Evolutionary conservation across 2,797 vertebrate species (phyloP), one percentile per base, ranked within the genome.

Genomic region (Myioborus miniatus): DNA sequence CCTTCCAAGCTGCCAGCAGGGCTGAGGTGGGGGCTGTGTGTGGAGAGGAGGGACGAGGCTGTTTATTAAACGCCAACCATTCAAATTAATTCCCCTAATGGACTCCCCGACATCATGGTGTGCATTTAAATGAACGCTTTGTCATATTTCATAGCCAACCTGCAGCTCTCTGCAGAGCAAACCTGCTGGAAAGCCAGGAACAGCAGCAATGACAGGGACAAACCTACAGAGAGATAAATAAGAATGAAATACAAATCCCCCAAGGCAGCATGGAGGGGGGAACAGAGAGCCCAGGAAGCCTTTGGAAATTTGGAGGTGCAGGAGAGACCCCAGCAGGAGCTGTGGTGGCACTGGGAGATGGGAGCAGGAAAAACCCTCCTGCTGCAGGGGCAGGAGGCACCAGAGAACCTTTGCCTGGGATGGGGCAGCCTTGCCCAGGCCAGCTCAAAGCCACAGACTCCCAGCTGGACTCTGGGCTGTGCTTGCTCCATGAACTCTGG

Each of bases 81-180:
- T 96, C 95, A 88, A 97, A 97, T 97, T 96, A 96, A 97, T 97
- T 95, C 95, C 84, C 79, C 93, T 94, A 96, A 97, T 93, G 95
- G 97, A 96, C 96, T 76, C 50, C 12, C 52, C 56, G 59, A 47
- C 87, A 32, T 84, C 96, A 85, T 63, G 95, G 88, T 67, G 95
- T 36, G 96, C 97, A 96, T 97, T 93, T 94, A 92, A 95, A 97
- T 90, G 93, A 95, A 94, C 1, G n/a, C 81, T 93, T 92, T 96
- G 96, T 93, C 92, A 94, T 95, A 89, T 94, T 96, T 94, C 94
- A 92, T 30, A 64, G 87, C 95, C 95, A 92, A 96, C 94, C 96
- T 90, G 96, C 95, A 76, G 90, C 92, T 78, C 94, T 85, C 90
- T 70, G 94, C 89, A 46, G 94, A 91, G 83, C 81, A 60, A 90